Evolutionary conservation across 2,797 vertebrate species (phyloP).

Genomic region (Pseudochirops cupreus): DNA sequence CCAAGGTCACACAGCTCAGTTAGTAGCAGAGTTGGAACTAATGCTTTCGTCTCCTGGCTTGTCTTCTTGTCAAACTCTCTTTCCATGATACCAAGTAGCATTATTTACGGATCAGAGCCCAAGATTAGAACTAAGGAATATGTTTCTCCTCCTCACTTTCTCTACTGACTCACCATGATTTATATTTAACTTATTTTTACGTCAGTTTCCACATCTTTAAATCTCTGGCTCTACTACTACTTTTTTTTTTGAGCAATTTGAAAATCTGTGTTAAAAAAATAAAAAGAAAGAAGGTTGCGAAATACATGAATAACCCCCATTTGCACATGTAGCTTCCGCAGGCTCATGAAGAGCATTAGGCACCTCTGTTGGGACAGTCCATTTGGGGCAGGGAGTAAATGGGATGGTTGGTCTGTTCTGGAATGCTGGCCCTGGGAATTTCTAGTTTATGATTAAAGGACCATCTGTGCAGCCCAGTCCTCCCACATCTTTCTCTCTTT

Average conservation of each 20-base stretch:
- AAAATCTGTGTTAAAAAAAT: neutral
- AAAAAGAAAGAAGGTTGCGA: neutral
- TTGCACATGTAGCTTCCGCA: neutral
- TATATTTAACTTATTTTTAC: slow-evolving; percentile 8
- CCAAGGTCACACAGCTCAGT: neutral
- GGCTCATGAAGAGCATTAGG: neutral
- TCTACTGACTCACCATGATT: slow-evolving; percentile 4
- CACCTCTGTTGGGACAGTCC: neutral
- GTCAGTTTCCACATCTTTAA: neutral
- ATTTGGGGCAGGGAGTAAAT: neutral
- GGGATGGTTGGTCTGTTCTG: neutral
- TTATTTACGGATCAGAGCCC: neutral
- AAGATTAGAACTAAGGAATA: neutral
- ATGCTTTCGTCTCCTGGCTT: neutral
- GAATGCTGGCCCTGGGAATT: neutral
- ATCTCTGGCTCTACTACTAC: neutral
- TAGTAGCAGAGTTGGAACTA: neutral
- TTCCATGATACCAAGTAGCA: neutral
- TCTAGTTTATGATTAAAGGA: neutral
- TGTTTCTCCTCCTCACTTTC: neutral
- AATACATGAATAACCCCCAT: neutral
- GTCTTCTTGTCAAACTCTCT: neutral
- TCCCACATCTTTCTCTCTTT: neutral
- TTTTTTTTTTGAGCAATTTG: neutral
- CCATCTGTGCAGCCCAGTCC: neutral